Evolutionary conservation across 1,140 invertebrate genomes (phyloP).

Genomic region (Ceratitis capitata): DNA sequence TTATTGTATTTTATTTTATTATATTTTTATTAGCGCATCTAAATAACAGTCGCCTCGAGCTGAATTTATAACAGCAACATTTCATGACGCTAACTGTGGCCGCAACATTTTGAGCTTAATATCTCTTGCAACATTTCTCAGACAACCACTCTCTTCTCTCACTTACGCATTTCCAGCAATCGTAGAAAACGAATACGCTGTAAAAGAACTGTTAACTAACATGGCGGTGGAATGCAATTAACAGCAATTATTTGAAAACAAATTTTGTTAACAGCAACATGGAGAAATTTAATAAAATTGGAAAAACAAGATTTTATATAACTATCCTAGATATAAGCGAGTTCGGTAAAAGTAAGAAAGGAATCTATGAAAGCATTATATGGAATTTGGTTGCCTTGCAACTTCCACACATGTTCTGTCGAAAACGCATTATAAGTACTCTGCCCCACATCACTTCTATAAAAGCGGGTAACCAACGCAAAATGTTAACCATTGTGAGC

Average conservation of each 20-base stretch:
- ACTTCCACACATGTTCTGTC: background rate
- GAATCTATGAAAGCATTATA: background rate
- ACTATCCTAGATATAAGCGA: background rate
- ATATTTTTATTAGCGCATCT: too few relatives aligned
- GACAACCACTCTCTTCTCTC: background rate
- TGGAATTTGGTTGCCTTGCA: background rate
- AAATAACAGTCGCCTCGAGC: too few relatives aligned
- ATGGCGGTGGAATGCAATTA: background rate
- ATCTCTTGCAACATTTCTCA: background rate
- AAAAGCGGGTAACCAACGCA: background rate
- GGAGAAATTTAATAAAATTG: background rate
- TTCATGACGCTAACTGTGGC: too few relatives aligned
- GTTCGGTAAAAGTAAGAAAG: background rate
- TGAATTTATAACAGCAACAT: too few relatives aligned
- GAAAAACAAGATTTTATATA: background rate
- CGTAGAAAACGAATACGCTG: background rate
- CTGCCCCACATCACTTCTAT: background rate
- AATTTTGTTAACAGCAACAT: background rate
- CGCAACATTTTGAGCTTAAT: too few relatives aligned
- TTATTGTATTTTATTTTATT: too few relatives aligned
- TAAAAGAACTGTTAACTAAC: slow-evolving; percentile 2
- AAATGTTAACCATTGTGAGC: background rate
- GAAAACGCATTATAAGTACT: background rate
- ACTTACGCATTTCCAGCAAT: background rate
- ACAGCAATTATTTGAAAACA: background rate